phyloP scores from a whole-genome alignment of 2,113 vertebrate genomes.

The Mellivora capensis region DNA sequence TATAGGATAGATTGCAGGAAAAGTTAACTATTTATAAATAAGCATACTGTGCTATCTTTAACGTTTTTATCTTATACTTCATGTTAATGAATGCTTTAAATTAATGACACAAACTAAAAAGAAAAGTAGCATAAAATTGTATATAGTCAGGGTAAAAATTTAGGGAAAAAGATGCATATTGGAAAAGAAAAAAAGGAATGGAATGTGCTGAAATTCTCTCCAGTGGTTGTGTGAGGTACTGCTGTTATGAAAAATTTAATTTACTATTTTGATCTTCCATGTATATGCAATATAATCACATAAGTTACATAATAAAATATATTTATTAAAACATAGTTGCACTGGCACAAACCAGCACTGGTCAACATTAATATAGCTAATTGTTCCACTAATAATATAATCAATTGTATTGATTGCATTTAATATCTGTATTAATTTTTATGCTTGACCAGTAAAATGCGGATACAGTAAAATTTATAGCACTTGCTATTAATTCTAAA shows the following conservation, averaged over 20 bases:
- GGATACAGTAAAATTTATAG: neutral
- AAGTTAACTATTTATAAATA: neutral
- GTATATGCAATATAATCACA: neutral
- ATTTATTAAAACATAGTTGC: neutral
- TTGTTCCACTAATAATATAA: neutral
- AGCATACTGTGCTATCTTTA: neutral
- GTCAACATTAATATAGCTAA: neutral
- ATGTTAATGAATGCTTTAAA: neutral
- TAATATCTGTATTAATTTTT: neutral
- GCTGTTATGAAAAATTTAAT: neutral
- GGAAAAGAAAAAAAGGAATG: neutral
- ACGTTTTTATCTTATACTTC: neutral
- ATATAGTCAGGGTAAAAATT: neutral
- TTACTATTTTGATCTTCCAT: neutral
- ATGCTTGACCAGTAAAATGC: neutral
- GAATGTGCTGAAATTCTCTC: neutral
- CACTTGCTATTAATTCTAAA: neutral
- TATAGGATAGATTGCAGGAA: neutral
- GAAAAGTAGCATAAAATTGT: neutral
- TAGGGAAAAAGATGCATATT: neutral
- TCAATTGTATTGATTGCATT: neutral
- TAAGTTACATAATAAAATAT: neutral
- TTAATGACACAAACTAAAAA: neutral
- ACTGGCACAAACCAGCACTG: neutral
- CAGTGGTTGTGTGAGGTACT: neutral